These are phyloP conservation scores for Microctenopoma stevenorrisi DNA, from an alignment of 2,797 vertebrate genomes.

Conservation along the genomic window DNA sequence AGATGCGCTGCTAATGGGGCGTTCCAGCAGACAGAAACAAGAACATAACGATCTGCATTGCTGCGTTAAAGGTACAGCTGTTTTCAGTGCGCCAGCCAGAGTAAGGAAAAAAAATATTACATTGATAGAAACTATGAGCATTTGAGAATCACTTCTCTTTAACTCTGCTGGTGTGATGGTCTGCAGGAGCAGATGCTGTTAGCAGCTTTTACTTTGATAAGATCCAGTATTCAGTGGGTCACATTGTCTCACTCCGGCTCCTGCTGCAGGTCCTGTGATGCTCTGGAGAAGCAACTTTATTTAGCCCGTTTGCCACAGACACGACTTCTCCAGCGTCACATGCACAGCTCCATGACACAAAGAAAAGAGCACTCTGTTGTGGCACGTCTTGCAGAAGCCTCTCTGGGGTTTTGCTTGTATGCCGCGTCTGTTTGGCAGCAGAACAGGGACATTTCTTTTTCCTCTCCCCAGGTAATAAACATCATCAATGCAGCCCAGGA, in stretches of 20 bases:
- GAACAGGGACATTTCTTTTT: background rate
- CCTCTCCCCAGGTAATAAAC: slow-evolving; percentile 89
- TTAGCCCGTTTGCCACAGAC: slow-evolving; percentile 26
- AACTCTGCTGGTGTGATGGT: background rate
- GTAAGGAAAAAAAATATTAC: no score
- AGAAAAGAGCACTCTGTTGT: slow-evolving; percentile 39
- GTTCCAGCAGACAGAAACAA: background rate
- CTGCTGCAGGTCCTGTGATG: slow-evolving; percentile 42
- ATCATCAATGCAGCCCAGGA: slow-evolving; percentile 97
- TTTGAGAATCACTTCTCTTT: background rate
- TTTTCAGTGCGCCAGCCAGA: no score
- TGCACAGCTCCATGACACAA: slow-evolving; percentile 35
- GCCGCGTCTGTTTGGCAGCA: slow-evolving; percentile 9
- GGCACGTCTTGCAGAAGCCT: background rate
- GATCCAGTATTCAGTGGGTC: slow-evolving; percentile 3
- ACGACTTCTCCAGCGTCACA: slow-evolving; percentile 42
- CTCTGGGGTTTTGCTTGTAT: slow-evolving; percentile 17
- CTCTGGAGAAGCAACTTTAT: slow-evolving; percentile 30
- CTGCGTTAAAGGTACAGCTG: no score
- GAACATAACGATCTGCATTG: background rate
- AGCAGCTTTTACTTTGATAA: background rate
- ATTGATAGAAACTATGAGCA: no score
- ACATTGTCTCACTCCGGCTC: background rate
- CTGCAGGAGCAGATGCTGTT: background rate
- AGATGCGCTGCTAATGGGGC: background rate